A percentile compares a stretch with the other conserved stretches of the same genome.
Conservation (phyloP, 1,140 invertebrate genomes). For the Drosophila pruinosa region DNA sequence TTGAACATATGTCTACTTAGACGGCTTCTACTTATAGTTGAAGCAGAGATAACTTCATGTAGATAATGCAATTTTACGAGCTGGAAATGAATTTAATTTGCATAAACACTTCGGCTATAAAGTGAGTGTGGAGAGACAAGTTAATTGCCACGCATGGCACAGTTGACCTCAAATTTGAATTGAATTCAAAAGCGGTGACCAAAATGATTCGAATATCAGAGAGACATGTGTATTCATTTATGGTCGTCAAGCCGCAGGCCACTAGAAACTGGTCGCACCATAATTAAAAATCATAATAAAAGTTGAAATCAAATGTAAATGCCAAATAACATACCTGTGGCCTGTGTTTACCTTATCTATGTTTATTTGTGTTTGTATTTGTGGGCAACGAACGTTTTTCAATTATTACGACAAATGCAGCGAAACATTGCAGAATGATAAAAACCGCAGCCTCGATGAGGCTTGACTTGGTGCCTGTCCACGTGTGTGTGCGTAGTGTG, state of each 20-base stretch:
- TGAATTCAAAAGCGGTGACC: constrained; percentile 1
- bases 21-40: not conserved
- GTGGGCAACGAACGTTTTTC: constrained; percentile 31
- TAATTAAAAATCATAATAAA: constrained; percentile 56
- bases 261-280: constrained; percentile 9
- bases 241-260: constrained; percentile 26
- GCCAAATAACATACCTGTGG: constrained; percentile 40
- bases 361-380: constrained; percentile 9
- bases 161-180: constrained; percentile 20
- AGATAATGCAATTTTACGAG: not conserved
- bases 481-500: not conserved
- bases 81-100: not conserved
- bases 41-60: not conserved
- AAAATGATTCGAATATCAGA: not conserved
- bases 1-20: not conserved
- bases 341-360: constrained; percentile 27
- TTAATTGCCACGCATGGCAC: not conserved
- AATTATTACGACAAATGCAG: constrained; percentile 63
- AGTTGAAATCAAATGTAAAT: constrained; percentile 42
- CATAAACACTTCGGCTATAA: not conserved
- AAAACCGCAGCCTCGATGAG: constrained; percentile 27
- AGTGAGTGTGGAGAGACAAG: not conserved
- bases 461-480: constrained; percentile 6
- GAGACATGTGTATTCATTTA: constrained; percentile 35
- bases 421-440: constrained; percentile 54